Evolutionary conservation across 2,113 vertebrate genomes (phyloP).

Genomic region (Brachyistius frenatus): DNA sequence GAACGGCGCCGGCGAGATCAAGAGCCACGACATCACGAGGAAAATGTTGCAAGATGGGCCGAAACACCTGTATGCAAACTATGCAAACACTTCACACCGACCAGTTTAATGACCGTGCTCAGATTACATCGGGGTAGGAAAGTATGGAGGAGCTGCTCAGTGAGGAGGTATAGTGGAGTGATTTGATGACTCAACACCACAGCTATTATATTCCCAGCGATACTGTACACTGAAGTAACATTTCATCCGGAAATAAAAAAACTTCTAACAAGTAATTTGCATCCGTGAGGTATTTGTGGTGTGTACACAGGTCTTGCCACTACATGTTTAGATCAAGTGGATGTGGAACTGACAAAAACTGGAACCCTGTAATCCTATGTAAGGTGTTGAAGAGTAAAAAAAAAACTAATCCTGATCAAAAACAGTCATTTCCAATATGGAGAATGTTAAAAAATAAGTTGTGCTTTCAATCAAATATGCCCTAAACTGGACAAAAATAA

Average conservation of each 20-base stretch:
- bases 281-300: background rate
- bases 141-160: background rate
- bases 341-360: no score
- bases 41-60: background rate
- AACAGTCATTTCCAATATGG: no score
- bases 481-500: no score
- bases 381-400: no score
- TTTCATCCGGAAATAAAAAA: background rate
- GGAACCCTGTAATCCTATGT: no score
- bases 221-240: background rate
- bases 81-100: conserved; percentile 6
- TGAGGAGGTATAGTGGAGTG: background rate
- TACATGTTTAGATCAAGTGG: no score
- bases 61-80: conserved; percentile 3
- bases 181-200: background rate
- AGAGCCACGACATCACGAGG: background rate
- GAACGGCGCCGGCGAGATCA: background rate
- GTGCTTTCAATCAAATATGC: no score
- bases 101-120: conserved; percentile 1
- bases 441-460: no score
- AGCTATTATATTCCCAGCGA: background rate
- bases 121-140: background rate
- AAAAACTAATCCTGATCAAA: no score
- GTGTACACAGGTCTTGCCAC: no score
- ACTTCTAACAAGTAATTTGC: background rate